phyloP scores from a whole-genome alignment of 1,140 invertebrate genomes.

The Euglossa dilemma region DNA sequence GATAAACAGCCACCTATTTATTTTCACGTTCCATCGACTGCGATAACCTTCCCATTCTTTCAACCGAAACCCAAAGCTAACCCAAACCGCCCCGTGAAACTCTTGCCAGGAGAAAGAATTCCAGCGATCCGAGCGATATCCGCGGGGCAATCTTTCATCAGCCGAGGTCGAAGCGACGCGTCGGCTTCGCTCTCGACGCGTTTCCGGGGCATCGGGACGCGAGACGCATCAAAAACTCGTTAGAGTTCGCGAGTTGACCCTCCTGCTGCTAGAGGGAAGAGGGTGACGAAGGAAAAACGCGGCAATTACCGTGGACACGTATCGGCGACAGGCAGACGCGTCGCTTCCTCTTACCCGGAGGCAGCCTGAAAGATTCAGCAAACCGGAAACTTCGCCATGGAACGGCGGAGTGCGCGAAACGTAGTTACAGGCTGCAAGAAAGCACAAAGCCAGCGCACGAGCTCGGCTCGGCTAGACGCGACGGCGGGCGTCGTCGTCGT shows the following conservation, averaged over 20 bases:
- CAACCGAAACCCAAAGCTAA: too few species aligned
- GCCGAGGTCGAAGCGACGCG: too few species aligned
- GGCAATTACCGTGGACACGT: slow-evolving; percentile 21
- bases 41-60: too few species aligned
- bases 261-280: too few species aligned
- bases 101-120: too few species aligned
- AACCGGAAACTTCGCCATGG: slow-evolving; percentile 10
- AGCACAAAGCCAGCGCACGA: slow-evolving; percentile 1
- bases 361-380: slow-evolving; percentile 30
- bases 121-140: background rate
- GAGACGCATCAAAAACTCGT: background rate
- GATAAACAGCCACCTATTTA: too few species aligned
- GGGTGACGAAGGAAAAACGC: background rate
- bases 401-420: slow-evolving; percentile 4
- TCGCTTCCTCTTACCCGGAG: background rate
- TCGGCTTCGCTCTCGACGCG: background rate
- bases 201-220: background rate
- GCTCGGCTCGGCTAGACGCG: background rate
- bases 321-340: background rate
- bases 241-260: background rate
- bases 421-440: slow-evolving; percentile 8
- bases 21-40: too few species aligned
- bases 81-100: too few species aligned
- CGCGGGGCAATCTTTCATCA: background rate
- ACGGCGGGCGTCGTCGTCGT: background rate